These are phyloP conservation scores for Nautilus pompilius DNA, from an alignment of 1,140 invertebrate genomes.

Conservation along the genomic window DNA sequence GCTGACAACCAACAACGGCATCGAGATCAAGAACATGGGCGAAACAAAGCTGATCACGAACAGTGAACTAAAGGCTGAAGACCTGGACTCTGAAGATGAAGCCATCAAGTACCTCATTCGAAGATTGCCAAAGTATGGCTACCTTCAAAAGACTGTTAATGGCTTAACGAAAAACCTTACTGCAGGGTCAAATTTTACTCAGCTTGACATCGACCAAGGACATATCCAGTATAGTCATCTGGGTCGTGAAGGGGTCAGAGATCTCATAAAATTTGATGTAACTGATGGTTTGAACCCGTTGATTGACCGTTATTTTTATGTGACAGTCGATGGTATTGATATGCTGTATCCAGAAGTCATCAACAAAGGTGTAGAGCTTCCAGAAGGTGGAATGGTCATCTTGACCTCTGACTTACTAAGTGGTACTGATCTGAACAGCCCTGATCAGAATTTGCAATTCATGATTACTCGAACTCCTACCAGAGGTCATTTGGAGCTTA, in stretches of 20 bases:
- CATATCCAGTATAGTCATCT: constrained; percentile 51
- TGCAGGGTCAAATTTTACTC: constrained; percentile 52
- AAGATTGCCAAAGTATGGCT: constrained; percentile 46
- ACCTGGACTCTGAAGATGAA: constrained; percentile 51
- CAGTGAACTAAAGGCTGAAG: constrained; percentile 48
- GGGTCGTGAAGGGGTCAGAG: constrained; percentile 46
- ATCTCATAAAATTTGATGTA: constrained; percentile 56
- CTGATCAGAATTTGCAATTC: constrained; percentile 47
- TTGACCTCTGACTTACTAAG: constrained; percentile 52
- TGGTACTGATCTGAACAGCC: constrained; percentile 50
- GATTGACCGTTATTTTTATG: constrained; percentile 54
- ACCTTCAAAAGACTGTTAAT: constrained; percentile 31
- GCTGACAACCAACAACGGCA: constrained; percentile 53
- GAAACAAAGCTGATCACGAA: constrained; percentile 49
- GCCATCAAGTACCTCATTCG: constrained; percentile 49
- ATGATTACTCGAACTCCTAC: constrained; percentile 50
- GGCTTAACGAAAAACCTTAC: constrained; percentile 41
- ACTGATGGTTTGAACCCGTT: constrained; percentile 54
- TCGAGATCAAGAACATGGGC: constrained; percentile 51
- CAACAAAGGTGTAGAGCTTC: constrained; percentile 51
- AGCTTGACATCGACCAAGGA: constrained; percentile 50
- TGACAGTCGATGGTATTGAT: constrained; percentile 52
- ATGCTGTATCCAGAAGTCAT: constrained; percentile 48
- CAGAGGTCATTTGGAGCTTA: constrained; percentile 50
- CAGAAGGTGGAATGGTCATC: constrained; percentile 48